A percentile compares a stretch with the other conserved stretches of the same genome.
These are phyloP conservation scores for Meliscaeva auricollis DNA, from an alignment of 2,888 invertebrate species.

Conservation along the genomic window DNA sequence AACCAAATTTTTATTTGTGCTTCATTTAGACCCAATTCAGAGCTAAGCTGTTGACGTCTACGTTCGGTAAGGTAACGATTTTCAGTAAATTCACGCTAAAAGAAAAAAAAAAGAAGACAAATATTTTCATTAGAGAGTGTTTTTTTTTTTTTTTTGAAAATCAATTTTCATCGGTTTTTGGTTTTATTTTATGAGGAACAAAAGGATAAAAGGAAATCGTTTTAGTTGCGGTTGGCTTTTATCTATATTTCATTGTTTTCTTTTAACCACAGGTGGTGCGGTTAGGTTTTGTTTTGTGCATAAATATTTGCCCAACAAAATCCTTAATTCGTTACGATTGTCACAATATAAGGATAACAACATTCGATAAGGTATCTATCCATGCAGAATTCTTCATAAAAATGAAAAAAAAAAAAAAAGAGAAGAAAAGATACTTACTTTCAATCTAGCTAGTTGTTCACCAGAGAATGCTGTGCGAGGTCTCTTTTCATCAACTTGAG, in stretches of 20 bases:
- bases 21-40: conserved; percentile 96
- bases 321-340: conserved; percentile 77
- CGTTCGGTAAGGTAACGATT: conserved; percentile 97
- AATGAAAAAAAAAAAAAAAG: neutral
- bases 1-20: conserved; percentile 99
- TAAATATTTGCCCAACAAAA: conserved; percentile 78
- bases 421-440: conserved; percentile 84
- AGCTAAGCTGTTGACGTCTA: conserved; percentile 94
- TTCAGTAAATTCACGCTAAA: conserved; percentile 94
- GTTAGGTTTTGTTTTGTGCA: conserved; percentile 46
- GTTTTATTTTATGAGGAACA: neutral
- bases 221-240: conserved; percentile 66
- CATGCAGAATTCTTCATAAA: too few species aligned
- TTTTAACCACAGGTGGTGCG: conserved; percentile 57
- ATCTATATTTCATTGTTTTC: neutral
- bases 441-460: conserved; percentile 95
- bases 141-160: conserved; percentile 77
- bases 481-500: conserved; percentile 91
- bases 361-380: conserved; percentile 15
- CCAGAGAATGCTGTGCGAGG: conserved; percentile 98
- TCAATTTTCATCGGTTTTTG: conserved; percentile 82
- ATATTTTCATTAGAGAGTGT: conserved; percentile 56
- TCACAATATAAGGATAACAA: conserved; percentile 64
- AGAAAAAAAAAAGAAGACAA: conserved; percentile 54
- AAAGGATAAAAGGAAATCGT: conserved; percentile 43